Base-by-base conservation (phyloP, 1,140 invertebrate genomes). In the Tetranychus urticae region DNA sequence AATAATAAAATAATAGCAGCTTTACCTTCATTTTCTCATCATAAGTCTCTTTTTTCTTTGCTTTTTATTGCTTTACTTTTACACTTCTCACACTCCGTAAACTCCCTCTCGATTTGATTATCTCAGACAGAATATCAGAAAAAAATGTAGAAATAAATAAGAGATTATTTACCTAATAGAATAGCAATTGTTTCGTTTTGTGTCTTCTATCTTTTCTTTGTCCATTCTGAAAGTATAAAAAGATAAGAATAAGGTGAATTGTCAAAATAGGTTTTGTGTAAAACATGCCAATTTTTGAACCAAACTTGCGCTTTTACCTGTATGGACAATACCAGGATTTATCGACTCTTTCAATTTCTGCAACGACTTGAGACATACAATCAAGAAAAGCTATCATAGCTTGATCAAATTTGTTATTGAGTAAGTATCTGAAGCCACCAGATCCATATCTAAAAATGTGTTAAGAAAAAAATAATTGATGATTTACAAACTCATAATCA, bases 361-460 rank as follows among this genome's bases (percentile, higher is more conserved):
- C 73, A 63, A 76, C 72, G 68, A 96, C 91, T 70, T 97, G 90
- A 66, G 88, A 85, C 2, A 97, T 73, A 71, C 92, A 98, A 70
- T 97, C 91, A 13, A 98, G 76, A 72, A 97, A 98, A 3, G 92
- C 93, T 3, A 89, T 85, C 89, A 98, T 97, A 1, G 86, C 94
- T 23, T 85, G 82, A 76, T 99, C 93, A 75, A 98, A 94, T 64
- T 96, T 96, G 0, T 85, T 89, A 69, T 97, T 90, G 86, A 91
- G 97, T 8, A 97, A 78, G 71, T 93, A 94, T 61, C 86, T 81
- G 68, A 96, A 90, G 1, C 92, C 92, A 8, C 92, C 92, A 37
- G 85, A 87, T 10, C 88, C 88, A 75, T 94, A 96, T 1, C 82
- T 33, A 88, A 31, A 23, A 14, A n/a, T 14, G 10, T 8, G 8